Conservation (phyloP, 1,140 invertebrate species). For the Drosophila arawakana region DNA sequence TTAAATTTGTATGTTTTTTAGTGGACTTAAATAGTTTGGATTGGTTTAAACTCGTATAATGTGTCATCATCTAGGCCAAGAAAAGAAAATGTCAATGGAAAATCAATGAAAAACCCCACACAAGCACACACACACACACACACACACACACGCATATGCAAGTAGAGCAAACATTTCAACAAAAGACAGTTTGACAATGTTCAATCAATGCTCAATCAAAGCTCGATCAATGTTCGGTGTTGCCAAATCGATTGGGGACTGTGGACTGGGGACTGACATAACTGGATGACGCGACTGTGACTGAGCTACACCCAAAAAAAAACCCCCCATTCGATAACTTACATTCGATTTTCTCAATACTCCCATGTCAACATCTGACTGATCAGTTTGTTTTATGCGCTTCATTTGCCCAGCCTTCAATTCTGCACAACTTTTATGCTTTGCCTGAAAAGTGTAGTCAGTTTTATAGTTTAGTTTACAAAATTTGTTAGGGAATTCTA, state of each 20-base stretch:
- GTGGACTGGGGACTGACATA: neutral
- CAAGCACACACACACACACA: slow-evolving; percentile 7
- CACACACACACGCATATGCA: neutral
- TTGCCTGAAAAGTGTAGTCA: no score
- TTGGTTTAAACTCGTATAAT: neutral
- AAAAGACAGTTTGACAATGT: slow-evolving; percentile 14
- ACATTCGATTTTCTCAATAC: no score
- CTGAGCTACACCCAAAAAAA: no score
- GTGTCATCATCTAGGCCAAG: neutral
- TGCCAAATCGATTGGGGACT: neutral
- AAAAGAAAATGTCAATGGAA: slow-evolving; percentile 20
- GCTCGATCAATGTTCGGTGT: neutral
- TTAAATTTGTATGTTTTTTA: neutral
- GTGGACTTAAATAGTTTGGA: neutral
- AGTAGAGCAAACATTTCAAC: neutral
- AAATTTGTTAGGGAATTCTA: no score
- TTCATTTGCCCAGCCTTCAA: no score
- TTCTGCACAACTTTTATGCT: no score
- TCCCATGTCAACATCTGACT: no score
- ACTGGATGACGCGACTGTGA: neutral
- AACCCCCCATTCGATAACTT: no score
- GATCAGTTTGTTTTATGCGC: no score
- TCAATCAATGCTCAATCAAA: slow-evolving; percentile 16
- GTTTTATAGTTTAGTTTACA: no score
- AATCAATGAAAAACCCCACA: slow-evolving; percentile 34